Percentiles rank a stretch among this genome's conserved stretches.
Conservation (phyloP, 2,888 invertebrate species). For the Noctua fimbriata region DNA sequence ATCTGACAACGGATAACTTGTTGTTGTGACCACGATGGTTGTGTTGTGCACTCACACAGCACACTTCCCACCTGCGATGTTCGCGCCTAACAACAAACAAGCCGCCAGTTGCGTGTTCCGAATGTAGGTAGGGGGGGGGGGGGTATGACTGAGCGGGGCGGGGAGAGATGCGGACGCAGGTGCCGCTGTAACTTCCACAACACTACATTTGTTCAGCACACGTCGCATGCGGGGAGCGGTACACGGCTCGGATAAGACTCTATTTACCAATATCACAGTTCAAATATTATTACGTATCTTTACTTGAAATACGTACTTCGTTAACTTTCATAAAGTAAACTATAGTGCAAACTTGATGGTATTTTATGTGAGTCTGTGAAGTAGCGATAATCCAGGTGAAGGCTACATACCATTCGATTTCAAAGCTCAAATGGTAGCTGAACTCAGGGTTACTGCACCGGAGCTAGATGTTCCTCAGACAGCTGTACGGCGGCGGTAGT, state of each 20-base stretch:
- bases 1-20: neutral
- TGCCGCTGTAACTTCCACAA: slow-evolving; percentile 9
- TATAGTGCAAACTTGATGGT: neutral
- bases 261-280: neutral
- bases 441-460: neutral
- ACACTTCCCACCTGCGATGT: neutral
- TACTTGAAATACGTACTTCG: neutral
- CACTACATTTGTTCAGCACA: slow-evolving; percentile 21
- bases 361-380: neutral
- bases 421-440: neutral
- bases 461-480: neutral
- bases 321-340: neutral
- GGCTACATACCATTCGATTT: neutral
- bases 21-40: neutral
- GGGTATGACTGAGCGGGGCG: neutral
- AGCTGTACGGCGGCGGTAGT: too few species aligned
- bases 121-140: too few species aligned
- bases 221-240: neutral
- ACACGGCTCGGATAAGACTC: neutral
- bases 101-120: neutral
- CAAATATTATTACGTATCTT: neutral
- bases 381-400: neutral
- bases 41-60: neutral
- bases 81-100: slow-evolving; percentile 8
- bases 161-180: neutral